Evolutionary conservation across 2,113 vertebrate genomes (phyloP).

Genomic region (Urocitellus parryii): DNA sequence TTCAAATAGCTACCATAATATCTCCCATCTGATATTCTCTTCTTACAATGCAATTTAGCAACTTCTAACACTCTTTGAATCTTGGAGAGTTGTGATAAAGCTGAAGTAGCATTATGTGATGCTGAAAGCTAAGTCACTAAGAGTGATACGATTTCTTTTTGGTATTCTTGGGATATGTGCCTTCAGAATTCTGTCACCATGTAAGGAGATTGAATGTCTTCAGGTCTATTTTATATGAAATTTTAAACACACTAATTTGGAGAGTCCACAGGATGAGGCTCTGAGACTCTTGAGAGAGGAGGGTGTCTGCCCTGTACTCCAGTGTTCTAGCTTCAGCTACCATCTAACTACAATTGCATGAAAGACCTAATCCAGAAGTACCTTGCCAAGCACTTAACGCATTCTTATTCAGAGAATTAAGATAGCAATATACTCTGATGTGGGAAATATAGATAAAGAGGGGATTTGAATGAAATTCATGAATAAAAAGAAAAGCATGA

Average conservation of each 20-base stretch:
- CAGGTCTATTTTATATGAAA: neutral
- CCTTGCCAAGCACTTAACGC: neutral
- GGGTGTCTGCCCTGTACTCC: neutral
- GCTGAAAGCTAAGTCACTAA: neutral
- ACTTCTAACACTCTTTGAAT: neutral
- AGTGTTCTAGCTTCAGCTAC: neutral
- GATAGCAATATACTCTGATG: neutral
- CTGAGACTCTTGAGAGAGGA: neutral
- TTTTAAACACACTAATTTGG: neutral
- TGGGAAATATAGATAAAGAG: neutral
- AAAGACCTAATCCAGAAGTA: neutral
- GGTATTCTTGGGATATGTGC: neutral
- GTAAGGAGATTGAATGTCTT: neutral
- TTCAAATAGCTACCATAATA: neutral
- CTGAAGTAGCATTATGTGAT: neutral
- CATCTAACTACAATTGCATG: neutral
- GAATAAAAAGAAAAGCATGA: neutral
- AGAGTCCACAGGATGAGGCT: neutral
- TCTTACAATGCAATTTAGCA: neutral
- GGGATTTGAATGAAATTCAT: neutral
- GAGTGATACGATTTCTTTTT: neutral
- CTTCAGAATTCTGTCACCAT: neutral
- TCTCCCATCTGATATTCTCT: neutral
- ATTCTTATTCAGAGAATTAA: neutral
- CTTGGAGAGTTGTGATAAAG: neutral